A percentile compares a stretch with the other conserved stretches of the same genome.
These are phyloP conservation scores for Sympetrum striolatum DNA, from an alignment of 2,888 invertebrate species.

Conservation along the genomic window DNA sequence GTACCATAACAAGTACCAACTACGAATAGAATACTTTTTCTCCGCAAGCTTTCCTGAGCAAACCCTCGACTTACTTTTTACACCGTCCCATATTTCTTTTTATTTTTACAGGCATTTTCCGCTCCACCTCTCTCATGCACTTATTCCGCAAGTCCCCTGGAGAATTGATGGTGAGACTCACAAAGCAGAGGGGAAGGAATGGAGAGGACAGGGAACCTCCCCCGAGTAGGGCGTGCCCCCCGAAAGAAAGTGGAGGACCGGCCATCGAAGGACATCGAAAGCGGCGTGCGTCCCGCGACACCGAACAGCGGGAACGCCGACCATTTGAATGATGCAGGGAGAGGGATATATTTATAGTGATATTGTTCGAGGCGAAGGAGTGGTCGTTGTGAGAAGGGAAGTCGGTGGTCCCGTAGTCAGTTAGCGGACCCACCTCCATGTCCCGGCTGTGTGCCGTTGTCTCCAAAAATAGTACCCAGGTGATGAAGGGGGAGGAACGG, in stretches of 20 bases:
- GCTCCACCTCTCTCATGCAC: background rate
- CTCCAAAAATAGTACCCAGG: constrained; percentile 35
- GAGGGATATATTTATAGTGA: background rate
- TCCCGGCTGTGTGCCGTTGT: background rate
- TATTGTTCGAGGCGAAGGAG: constrained; percentile 7
- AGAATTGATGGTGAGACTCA: background rate
- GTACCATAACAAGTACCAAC: too few species aligned
- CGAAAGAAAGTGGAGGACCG: background rate
- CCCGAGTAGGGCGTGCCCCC: background rate
- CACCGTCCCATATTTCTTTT: background rate
- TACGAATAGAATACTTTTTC: background rate
- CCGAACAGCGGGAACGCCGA: background rate
- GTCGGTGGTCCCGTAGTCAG: background rate
- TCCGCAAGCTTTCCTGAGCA: background rate
- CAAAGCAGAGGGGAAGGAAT: background rate
- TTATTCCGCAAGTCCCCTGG: background rate
- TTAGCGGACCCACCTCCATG: constrained; percentile 16
- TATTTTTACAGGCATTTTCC: background rate
- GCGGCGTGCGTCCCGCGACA: background rate
- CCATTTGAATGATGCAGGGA: background rate
- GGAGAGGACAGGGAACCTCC: background rate
- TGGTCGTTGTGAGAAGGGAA: background rate
- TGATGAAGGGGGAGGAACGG: background rate
- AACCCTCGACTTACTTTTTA: background rate
- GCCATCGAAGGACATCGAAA: background rate